Evolutionary conservation across 92 coral and sea anemone genomes (phyloP).

Genomic region (Desmophyllum pertusum): DNA sequence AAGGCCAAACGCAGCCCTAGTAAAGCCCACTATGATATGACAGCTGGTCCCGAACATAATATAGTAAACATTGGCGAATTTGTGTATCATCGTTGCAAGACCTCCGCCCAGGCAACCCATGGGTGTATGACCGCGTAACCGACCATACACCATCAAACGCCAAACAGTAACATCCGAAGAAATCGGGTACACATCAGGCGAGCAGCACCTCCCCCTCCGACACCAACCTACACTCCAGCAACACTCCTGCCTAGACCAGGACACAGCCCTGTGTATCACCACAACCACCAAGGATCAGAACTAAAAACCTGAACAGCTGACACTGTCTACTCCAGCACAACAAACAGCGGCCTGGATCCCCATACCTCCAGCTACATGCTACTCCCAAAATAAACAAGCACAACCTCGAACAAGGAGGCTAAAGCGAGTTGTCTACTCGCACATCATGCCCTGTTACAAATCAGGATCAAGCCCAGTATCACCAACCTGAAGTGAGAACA

Average conservation of each 20-base stretch:
- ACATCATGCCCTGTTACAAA: constrained; percentile 18
- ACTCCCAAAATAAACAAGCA: constrained; percentile 1
- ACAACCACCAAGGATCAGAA: neutral
- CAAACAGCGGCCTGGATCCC: neutral
- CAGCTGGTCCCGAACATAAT: constrained; percentile 20
- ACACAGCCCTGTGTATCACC: neutral
- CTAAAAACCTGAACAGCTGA: constrained; percentile 1
- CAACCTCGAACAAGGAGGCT: neutral
- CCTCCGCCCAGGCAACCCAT: constrained; percentile 41
- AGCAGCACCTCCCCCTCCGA: constrained; percentile 38
- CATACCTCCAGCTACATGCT: neutral
- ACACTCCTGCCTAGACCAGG: constrained; percentile 11
- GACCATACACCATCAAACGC: constrained; percentile 23
- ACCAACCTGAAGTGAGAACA: constrained; percentile 21
- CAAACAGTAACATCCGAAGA: constrained; percentile 12
- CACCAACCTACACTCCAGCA: constrained; percentile 15
- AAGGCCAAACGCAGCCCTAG: constrained; percentile 25
- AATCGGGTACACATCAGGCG: constrained; percentile 31
- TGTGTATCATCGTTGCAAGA: constrained; percentile 10
- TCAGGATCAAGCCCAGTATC: neutral
- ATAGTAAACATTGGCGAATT: constrained; percentile 16
- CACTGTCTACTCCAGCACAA: constrained; percentile 1
- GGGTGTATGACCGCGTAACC: constrained; percentile 34
- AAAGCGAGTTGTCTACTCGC: neutral
- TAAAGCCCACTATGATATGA: constrained; percentile 43